Conservation (phyloP, 2,113 vertebrate genomes). For the Cercocebus atys region DNA sequence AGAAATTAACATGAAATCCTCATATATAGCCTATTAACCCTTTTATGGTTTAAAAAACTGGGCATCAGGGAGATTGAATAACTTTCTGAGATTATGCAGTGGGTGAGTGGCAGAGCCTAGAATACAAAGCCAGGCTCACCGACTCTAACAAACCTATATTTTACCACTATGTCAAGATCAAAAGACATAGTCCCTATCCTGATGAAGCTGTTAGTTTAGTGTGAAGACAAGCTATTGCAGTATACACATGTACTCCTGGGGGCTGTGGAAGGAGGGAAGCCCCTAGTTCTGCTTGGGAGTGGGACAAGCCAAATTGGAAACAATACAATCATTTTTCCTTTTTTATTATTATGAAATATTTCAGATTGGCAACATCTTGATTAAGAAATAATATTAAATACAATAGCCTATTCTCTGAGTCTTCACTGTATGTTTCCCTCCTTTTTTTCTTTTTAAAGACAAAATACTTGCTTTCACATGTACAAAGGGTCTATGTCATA, state of each 20-base stretch:
- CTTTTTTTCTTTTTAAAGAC: background rate
- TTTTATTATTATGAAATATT: background rate
- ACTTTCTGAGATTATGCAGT: background rate
- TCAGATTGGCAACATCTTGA: background rate
- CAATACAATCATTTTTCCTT: background rate
- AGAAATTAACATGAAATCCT: background rate
- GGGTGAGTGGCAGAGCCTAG: background rate
- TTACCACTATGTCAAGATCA: background rate
- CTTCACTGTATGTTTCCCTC: background rate
- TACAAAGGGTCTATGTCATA: background rate
- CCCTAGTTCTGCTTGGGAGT: background rate
- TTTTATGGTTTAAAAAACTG: background rate
- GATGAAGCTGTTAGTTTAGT: background rate
- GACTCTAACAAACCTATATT: background rate
- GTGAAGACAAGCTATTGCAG: background rate
- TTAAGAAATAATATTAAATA: background rate
- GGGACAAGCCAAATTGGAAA: background rate
- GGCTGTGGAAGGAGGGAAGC: background rate
- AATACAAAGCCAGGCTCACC: background rate
- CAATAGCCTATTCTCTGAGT: background rate
- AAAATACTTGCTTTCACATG: background rate
- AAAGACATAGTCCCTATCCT: background rate
- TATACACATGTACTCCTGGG: accelerated
- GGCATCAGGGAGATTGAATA: background rate
- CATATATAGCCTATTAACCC: background rate